Evolutionary conservation across 92 coral and sea anemone genomes (phyloP).

Genomic region (Blastomussa wellsi): DNA sequence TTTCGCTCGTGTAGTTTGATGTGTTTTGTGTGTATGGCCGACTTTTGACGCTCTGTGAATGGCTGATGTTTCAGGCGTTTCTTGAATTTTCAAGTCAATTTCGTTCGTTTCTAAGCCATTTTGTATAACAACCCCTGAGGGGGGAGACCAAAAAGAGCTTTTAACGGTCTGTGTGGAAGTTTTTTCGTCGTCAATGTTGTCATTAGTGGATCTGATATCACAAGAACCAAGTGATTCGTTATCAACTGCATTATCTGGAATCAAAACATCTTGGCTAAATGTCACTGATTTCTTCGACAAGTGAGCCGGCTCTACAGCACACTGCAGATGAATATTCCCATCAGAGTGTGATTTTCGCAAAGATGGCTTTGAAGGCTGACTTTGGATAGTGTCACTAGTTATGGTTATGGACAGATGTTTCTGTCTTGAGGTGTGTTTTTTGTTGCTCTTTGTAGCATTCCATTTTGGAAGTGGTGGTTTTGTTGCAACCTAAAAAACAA

Average conservation of each 20-base stretch:
- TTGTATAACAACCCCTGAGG: conserved; percentile 74
- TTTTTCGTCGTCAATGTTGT: not conserved
- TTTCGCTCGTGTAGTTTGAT: conserved; percentile 51
- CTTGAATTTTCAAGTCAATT: conserved; percentile 7
- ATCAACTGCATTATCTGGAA: not conserved
- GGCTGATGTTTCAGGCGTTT: conserved; percentile 36
- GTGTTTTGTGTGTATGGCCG: not conserved
- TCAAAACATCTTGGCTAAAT: conserved; percentile 32
- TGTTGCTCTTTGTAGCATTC: conserved; percentile 34
- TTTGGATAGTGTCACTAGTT: not conserved
- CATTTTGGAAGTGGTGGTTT: conserved; percentile 84
- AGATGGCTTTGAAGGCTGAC: conserved; percentile 28
- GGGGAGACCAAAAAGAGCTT: conserved; percentile 16
- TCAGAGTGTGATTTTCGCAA: conserved; percentile 62
- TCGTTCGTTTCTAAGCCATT: conserved; percentile 80
- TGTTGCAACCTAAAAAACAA: conserved; percentile 53
- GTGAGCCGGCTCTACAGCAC: not conserved
- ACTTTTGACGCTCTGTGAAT: not conserved
- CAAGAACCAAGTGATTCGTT: not conserved
- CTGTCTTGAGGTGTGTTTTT: conserved; percentile 21
- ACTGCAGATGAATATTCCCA: conserved; percentile 44
- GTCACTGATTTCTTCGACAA: conserved; percentile 24
- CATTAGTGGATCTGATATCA: not conserved
- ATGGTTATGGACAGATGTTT: conserved; percentile 3
- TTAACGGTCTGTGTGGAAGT: not conserved